Conservation (phyloP, 1,140 invertebrate genomes). For the Drosophila sp. region DNA sequence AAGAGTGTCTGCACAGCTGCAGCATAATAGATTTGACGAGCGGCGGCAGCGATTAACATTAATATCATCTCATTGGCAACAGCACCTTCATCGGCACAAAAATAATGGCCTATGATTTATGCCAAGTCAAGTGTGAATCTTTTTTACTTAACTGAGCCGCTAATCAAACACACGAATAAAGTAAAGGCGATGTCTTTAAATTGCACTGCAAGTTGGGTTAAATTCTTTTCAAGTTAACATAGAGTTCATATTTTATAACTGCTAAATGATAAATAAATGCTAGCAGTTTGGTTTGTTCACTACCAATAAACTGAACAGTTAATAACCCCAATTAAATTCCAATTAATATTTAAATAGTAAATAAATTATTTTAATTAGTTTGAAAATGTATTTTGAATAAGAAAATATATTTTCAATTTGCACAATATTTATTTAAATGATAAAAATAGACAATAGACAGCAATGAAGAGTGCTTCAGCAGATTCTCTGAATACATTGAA, state of each 20-base stretch:
- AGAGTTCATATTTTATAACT: no score
- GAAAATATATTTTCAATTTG: background rate
- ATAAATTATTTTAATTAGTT: constrained; percentile 17
- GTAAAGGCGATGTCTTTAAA: no score
- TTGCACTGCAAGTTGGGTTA: no score
- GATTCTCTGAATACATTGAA: background rate
- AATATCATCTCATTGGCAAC: background rate
- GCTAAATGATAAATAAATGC: no score
- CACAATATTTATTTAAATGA: background rate
- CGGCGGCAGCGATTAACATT: constrained; percentile 6
- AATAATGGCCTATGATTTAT: background rate
- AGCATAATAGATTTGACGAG: constrained; percentile 20
- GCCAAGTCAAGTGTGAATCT: constrained; percentile 1
- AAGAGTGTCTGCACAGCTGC: constrained; percentile 35
- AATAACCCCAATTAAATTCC: background rate
- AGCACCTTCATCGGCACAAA: background rate
- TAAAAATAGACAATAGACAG: background rate
- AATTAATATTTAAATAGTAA: background rate
- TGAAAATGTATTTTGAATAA: background rate
- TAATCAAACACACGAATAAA: background rate
- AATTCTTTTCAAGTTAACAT: no score
- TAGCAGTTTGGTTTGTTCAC: no score
- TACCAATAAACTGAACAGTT: background rate
- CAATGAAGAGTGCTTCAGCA: background rate
- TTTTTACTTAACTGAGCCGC: background rate